Percentiles rank a stretch among this genome's conserved stretches.
Conservation (phyloP, 2,797 vertebrate genomes). For the Muscicapa comitata region DNA sequence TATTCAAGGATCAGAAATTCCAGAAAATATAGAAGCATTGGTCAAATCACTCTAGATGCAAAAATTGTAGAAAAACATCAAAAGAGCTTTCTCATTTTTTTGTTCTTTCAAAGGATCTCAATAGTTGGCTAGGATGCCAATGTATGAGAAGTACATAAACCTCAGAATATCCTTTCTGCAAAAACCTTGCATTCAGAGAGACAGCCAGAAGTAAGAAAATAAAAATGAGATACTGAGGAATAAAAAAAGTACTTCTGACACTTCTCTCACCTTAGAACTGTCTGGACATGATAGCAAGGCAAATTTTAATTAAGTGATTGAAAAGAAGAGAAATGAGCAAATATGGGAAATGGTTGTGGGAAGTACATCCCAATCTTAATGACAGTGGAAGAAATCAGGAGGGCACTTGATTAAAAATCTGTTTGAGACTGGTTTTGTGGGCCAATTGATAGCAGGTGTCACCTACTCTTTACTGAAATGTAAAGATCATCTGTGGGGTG, state of each 20-base stretch:
- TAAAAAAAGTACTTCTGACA: neutral
- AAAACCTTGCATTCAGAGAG: neutral
- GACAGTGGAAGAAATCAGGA: neutral
- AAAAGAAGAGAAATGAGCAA: neutral
- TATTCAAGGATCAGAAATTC: conserved; percentile 24
- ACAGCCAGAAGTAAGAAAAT: neutral
- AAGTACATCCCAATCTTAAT: neutral
- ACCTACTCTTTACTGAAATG: neutral
- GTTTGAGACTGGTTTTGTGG: neutral
- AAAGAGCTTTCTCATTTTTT: neutral
- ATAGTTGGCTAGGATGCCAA: neutral
- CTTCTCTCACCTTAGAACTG: neutral
- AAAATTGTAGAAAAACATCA: neutral
- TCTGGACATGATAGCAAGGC: neutral
- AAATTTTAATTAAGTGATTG: neutral
- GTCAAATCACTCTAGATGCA: neutral
- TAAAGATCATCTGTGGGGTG: conserved; percentile 10
- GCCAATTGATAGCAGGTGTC: neutral
- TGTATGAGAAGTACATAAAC: neutral
- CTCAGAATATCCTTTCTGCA: neutral
- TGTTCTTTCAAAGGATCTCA: neutral
- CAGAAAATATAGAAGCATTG: neutral
- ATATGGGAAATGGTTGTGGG: neutral
- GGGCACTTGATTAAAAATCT: neutral
- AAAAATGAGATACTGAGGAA: neutral